Conservation (phyloP, 2,797 vertebrate species). For the Hyperoplus immaculatus region DNA sequence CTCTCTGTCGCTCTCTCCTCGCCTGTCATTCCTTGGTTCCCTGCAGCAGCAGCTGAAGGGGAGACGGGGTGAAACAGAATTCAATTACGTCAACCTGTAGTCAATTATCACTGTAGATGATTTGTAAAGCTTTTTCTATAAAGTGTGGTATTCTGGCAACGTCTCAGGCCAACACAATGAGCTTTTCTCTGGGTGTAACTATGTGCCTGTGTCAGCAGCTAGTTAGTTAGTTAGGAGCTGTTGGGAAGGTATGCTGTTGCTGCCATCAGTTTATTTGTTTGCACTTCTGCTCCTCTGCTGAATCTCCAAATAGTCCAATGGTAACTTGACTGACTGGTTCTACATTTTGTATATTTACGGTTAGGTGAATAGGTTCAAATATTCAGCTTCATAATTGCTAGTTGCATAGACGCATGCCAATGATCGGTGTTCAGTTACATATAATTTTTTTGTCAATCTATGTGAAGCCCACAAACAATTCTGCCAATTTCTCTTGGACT, state of each 20-base stretch:
- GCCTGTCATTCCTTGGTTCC: constrained; percentile 57
- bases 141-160: constrained; percentile 81
- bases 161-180: constrained; percentile 67
- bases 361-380: neutral
- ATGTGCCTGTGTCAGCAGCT: constrained; percentile 58
- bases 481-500: neutral
- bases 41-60: constrained; percentile 57
- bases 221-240: constrained; percentile 58
- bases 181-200: constrained; percentile 55
- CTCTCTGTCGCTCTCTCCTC: constrained; percentile 16
- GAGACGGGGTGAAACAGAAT: constrained; percentile 68
- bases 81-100: constrained; percentile 80
- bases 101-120: constrained; percentile 83
- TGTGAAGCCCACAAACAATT: constrained; percentile 1
- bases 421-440: neutral
- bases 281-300: constrained; percentile 33
- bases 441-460: neutral
- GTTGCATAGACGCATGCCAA: neutral
- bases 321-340: constrained; percentile 17
- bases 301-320: neutral
- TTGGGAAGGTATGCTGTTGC: constrained; percentile 45
- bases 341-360: neutral
- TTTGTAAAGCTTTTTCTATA: constrained; percentile 83
- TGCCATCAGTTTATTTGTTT: constrained; percentile 41
- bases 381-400: constrained; percentile 2